Conservation (phyloP, 2,888 invertebrate genomes). For the Graphium colonna region DNA sequence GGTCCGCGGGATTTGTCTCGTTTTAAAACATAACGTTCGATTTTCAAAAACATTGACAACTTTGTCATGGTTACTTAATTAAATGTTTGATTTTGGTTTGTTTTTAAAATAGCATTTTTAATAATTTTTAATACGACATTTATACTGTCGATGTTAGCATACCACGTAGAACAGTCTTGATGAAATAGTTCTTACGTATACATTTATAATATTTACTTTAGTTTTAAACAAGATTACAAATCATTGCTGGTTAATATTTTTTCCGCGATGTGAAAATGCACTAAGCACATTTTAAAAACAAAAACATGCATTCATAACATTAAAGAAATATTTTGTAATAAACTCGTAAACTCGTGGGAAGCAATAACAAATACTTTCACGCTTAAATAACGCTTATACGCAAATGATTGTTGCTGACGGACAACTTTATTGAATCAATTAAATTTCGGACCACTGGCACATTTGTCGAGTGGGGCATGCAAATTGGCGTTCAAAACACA, state of each 20-base stretch:
- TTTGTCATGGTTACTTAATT: too few species aligned
- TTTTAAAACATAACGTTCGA: not conserved
- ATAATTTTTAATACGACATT: not conserved
- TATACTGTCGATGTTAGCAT: not conserved
- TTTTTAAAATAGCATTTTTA: too few species aligned
- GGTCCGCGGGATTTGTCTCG: conserved; percentile 11
- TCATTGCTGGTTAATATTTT: not conserved
- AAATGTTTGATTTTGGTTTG: not conserved
- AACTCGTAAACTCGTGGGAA: not conserved
- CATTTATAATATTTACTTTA: too few species aligned
- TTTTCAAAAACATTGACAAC: conserved; percentile 7
- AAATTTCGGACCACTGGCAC: conserved; percentile 8
- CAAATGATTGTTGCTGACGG: too few species aligned
- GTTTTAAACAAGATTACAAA: not conserved
- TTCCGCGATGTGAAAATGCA: not conserved
- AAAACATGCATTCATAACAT: not conserved
- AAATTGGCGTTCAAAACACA: not conserved
- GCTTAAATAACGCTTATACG: too few species aligned
- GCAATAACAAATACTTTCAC: not conserved
- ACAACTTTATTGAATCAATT: not conserved
- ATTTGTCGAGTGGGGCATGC: conserved; percentile 11
- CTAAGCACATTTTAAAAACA: too few species aligned
- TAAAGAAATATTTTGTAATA: too few species aligned
- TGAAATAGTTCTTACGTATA: not conserved
- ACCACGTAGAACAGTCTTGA: too few species aligned